Evolutionary conservation across 2,797 vertebrate species (phyloP), one percentile per base, ranked within the genome.

Genomic region (Muraenolepis orangiensis): DNA sequence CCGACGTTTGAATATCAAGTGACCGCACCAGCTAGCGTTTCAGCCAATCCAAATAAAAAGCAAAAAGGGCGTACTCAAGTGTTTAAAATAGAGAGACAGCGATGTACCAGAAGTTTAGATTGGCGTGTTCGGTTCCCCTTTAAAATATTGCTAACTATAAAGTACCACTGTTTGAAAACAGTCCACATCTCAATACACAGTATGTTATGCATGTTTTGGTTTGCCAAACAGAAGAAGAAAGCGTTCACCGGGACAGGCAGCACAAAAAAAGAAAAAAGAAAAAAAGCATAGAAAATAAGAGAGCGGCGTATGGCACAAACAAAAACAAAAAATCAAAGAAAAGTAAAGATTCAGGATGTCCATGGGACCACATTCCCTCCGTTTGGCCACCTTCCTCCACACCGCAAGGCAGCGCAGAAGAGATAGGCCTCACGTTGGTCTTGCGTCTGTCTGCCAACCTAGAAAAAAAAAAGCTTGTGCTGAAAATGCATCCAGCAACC

Each of bases 151-250:
- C 38, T 31, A 69, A 29, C 51, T 69, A 31, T 57, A 70, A 64
- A 83, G 92, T 95, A 96, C 95, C 96, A 95, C 94, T 96, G 96
- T 96, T 95, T 96, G 93, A 96, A 38, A 64, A 96, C 95, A 86
- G 89, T 91, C 89, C 67, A 87, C 72, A 91, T 92, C 91, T 86
- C 90, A 93, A 90, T 89, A 89, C 84, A 87, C 89, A 92, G 85
- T 74, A 90, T 75, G 91, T 85, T 89, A 87, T 74, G 85, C 83
- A 93, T 93, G 93, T 90, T 93, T n/a, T 64, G 66, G 29, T 67
- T 67, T 18, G 94, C 93, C 93, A 91, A 20, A 71, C 18, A 36
- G 86, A 89, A 83, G 90, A 93, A 93, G 91, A 88, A 90, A 89
- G 89, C 93, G 92, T 92, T 69, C 10, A 36, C 68, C 2, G 57